These are phyloP conservation scores for Pissodes strobi DNA, from an alignment of 1,140 invertebrate genomes.

Conservation along the genomic window DNA sequence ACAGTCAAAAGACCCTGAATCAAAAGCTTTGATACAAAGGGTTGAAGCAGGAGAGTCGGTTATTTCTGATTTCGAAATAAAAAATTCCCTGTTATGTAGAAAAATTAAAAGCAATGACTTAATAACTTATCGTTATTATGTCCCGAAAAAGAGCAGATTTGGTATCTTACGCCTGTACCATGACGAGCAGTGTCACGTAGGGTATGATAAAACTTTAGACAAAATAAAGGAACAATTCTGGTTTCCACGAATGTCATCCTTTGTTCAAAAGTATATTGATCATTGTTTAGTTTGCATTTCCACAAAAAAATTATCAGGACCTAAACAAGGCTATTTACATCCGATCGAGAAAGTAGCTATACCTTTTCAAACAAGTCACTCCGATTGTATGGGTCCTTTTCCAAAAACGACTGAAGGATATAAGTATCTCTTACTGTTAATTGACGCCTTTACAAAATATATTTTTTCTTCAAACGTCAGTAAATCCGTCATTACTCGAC, in stretches of 20 bases:
- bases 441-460: conserved; percentile 26
- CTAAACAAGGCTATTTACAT: conserved; percentile 19
- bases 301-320: conserved; percentile 15
- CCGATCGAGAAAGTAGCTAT: conserved; percentile 10
- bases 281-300: conserved; percentile 21
- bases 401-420: neutral
- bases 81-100: neutral
- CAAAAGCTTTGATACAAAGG: too few species aligned
- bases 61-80: neutral
- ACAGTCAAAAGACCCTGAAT: conserved; percentile 23
- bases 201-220: conserved; percentile 24
- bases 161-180: conserved; percentile 3
- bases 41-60: too few species aligned
- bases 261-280: conserved; percentile 20
- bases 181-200: conserved; percentile 15
- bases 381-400: conserved; percentile 5
- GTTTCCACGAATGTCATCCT: conserved; percentile 22
- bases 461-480: too few species aligned
- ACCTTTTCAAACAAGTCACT: conserved; percentile 25
- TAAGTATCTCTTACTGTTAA: conserved; percentile 12
- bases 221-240: conserved; percentile 15
- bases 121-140: neutral
- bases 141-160: conserved; percentile 18
- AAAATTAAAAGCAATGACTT: neutral
- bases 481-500: too few species aligned